A percentile compares a stretch with the other conserved stretches of the same genome.
phyloP scores from a whole-genome alignment of 1,140 invertebrate species.

The Scaptomyza hsui region DNA sequence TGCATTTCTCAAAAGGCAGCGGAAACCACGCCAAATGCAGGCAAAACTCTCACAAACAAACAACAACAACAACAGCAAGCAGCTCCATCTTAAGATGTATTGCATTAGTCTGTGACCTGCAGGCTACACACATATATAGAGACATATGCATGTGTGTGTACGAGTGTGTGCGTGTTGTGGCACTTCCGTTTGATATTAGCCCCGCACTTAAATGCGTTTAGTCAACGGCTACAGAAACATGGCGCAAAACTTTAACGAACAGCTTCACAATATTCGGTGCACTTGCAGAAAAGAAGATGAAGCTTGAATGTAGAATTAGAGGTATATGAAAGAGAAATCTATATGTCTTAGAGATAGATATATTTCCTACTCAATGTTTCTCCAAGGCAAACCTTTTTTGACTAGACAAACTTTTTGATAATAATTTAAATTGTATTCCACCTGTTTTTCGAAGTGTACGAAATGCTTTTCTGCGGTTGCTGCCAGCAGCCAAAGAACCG shows the following conservation, averaged over 20 bases:
- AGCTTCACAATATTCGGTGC: constrained; percentile 25
- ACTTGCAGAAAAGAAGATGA: no score
- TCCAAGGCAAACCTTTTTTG: no score
- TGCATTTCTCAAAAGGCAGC: constrained; percentile 77
- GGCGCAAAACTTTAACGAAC: constrained; percentile 52
- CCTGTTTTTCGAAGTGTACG: background rate
- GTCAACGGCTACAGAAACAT: constrained; percentile 58
- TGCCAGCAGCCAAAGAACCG: constrained; percentile 18
- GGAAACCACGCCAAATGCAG: constrained; percentile 75
- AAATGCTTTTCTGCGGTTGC: constrained; percentile 77
- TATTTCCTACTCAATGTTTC: no score
- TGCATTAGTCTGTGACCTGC: constrained; percentile 54
- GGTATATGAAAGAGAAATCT: no score
- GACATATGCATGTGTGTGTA: constrained; percentile 3
- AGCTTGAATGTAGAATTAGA: no score
- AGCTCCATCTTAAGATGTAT: constrained; percentile 67
- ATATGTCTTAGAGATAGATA: no score
- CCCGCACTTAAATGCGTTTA: constrained; percentile 68
- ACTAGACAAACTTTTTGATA: no score
- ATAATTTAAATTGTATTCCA: no score
- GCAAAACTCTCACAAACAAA: constrained; percentile 53
- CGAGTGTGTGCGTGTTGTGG: constrained; percentile 38
- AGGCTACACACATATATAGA: background rate
- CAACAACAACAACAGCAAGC: constrained; percentile 42
- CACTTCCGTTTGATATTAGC: constrained; percentile 80